These are phyloP conservation scores for Athripsodes cinereus DNA, from an alignment of 2,888 invertebrate genomes.

Conservation along the genomic window DNA sequence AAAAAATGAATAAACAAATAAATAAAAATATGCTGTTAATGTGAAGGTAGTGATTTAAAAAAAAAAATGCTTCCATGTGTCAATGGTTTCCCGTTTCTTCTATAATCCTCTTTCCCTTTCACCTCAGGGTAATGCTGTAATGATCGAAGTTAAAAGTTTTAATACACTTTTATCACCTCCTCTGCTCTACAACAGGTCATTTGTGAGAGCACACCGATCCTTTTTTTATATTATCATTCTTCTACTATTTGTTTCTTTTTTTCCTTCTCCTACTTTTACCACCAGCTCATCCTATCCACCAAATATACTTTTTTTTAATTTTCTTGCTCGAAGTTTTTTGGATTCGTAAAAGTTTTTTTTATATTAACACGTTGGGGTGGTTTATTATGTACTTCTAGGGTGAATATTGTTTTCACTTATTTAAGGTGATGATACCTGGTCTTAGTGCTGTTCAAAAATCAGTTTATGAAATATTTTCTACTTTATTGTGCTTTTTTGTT, in stretches of 20 bases:
- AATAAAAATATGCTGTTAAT: too few species aligned
- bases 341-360: conserved; percentile 9
- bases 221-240: background rate
- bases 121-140: conserved; percentile 23
- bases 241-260: conserved; percentile 11
- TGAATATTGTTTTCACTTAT: too few species aligned
- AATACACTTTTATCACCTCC: conserved; percentile 25
- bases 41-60: too few species aligned
- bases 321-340: conserved; percentile 9
- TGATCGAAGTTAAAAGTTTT: conserved; percentile 26
- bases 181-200: conserved; percentile 17
- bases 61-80: background rate
- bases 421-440: too few species aligned
- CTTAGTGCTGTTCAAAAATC: too few species aligned
- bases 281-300: conserved; percentile 2
- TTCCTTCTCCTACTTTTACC: conserved; percentile 4
- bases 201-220: conserved; percentile 10
- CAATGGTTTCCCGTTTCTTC: background rate
- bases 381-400: too few species aligned
- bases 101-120: conserved; percentile 13
- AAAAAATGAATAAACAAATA: too few species aligned
- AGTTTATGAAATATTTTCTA: too few species aligned
- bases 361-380: conserved; percentile 5
- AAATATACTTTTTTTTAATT: conserved; percentile 13
- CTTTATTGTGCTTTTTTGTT: too few species aligned